Evolutionary conservation across 2,888 invertebrate genomes (phyloP).

Genomic region (Belgica antarctica): DNA sequence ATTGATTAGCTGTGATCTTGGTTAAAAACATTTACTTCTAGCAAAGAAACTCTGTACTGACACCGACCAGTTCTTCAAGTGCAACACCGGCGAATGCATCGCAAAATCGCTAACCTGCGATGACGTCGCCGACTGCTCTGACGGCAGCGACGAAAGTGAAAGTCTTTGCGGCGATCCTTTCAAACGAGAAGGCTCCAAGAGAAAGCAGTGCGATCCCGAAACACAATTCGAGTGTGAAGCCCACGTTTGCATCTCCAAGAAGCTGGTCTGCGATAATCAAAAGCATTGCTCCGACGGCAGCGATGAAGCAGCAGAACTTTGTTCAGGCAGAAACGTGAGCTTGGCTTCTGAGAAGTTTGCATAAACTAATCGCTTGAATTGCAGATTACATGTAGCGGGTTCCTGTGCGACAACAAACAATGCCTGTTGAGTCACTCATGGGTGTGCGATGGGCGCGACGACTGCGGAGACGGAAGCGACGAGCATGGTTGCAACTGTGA

Average conservation of each 20-base stretch:
- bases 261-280: conserved; percentile 71
- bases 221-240: conserved; percentile 57
- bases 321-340: background rate
- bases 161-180: conserved; percentile 52
- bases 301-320: conserved; percentile 57
- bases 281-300: conserved; percentile 66
- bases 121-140: conserved; percentile 60
- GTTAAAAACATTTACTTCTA: no score
- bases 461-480: conserved; percentile 55
- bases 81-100: conserved; percentile 58
- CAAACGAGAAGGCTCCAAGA: background rate
- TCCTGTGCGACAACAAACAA: conserved; percentile 60
- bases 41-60: conserved; percentile 15
- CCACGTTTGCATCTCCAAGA: conserved; percentile 66
- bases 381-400: conserved; percentile 60
- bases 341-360: background rate
- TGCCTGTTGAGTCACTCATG: conserved; percentile 58
- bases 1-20: background rate
- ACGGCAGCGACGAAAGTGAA: conserved; percentile 60
- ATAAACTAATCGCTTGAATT: conserved; percentile 11
- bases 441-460: conserved; percentile 60
- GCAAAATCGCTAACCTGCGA: conserved; percentile 60
- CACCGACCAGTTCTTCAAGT: background rate
- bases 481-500: conserved; percentile 49
- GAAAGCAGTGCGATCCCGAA: conserved; percentile 13